Evolutionary conservation across 2,113 vertebrate species (phyloP).

Genomic region (Puffinus mauretanicus): DNA sequence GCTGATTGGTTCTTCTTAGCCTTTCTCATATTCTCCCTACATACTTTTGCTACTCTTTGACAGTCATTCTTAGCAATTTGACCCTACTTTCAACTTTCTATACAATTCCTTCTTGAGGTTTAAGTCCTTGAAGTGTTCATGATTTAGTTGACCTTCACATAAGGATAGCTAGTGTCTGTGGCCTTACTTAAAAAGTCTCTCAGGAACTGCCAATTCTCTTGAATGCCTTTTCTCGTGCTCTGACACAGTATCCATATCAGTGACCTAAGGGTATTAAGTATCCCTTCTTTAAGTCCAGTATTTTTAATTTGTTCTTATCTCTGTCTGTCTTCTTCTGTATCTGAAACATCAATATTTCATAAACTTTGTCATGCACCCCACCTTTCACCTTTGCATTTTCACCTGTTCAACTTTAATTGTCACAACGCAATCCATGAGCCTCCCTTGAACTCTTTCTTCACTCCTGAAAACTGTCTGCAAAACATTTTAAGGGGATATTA

Average conservation of each 20-base stretch:
- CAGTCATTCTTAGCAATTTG: background rate
- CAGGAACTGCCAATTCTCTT: background rate
- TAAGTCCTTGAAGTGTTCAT: background rate
- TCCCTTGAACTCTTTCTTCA: background rate
- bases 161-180: background rate
- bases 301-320: background rate
- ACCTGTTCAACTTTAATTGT: background rate
- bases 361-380: background rate
- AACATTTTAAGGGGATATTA: background rate
- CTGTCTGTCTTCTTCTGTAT: background rate
- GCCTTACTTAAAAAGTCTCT: background rate
- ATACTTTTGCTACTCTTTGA: background rate
- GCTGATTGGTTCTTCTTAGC: background rate
- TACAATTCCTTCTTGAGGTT: background rate
- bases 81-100: background rate
- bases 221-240: background rate
- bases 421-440: accelerated
- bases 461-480: background rate
- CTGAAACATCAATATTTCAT: background rate
- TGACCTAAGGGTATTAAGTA: background rate
- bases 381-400: background rate
- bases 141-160: background rate
- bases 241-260: background rate
- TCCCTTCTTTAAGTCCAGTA: background rate
- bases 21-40: background rate